These are phyloP conservation scores for Formicarius rufipectus DNA, from an alignment of 2,113 vertebrate species.

Conservation along the genomic window DNA sequence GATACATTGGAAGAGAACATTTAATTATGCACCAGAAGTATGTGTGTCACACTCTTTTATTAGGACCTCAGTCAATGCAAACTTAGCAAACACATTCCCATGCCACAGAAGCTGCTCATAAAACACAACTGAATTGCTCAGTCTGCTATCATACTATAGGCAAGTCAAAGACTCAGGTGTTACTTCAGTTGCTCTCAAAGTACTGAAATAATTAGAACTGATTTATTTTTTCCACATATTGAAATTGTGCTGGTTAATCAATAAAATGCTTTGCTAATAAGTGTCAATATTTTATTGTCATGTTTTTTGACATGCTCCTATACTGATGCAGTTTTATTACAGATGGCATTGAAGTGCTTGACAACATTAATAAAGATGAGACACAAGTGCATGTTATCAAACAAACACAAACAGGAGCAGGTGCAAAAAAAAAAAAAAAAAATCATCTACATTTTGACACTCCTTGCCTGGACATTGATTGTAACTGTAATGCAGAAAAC, in stretches of 20 bases:
- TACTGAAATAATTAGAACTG: not conserved
- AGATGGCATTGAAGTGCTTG: not conserved
- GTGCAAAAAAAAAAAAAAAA: not conserved
- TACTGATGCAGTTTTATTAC: not conserved
- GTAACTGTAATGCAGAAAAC: not conserved
- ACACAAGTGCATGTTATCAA: not conserved
- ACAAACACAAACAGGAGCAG: not conserved
- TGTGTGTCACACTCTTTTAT: not conserved
- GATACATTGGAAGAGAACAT: not conserved
- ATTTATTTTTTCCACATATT: not conserved
- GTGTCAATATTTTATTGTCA: not conserved
- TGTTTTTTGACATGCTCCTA: not conserved
- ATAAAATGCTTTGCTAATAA: not conserved
- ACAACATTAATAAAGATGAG: not conserved
- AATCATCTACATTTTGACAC: not conserved
- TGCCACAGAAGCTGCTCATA: accelerated
- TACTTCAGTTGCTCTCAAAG: not conserved
- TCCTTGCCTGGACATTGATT: not conserved
- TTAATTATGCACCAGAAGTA: not conserved
- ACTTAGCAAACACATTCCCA: not conserved
- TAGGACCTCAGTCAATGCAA: not conserved
- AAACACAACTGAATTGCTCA: not conserved
- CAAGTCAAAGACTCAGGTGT: not conserved
- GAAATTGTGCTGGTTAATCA: not conserved
- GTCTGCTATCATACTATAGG: not conserved